These are phyloP conservation scores for Eudasyphora cyanicolor DNA, from an alignment of 2,888 invertebrate species.

Conservation along the genomic window DNA sequence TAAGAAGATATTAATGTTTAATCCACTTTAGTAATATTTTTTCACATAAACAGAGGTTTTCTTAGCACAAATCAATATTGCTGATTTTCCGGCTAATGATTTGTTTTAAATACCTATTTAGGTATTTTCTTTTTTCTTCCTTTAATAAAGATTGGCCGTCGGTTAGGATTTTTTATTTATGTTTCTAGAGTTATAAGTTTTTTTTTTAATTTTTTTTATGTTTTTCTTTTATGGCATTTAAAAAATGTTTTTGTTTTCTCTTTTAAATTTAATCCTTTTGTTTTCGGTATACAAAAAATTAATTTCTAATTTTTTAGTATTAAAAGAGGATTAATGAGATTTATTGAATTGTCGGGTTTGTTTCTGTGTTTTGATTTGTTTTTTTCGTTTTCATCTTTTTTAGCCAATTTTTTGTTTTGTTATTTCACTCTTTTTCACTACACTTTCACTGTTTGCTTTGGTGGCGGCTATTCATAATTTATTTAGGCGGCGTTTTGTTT, in stretches of 20 bases:
- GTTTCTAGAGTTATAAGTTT: too few relatives aligned
- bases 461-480: neutral
- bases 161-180: too few relatives aligned
- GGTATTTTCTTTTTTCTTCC: conserved; percentile 15
- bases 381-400: neutral
- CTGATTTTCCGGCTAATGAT: too few relatives aligned
- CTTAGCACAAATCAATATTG: too few relatives aligned
- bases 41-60: neutral
- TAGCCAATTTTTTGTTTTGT: neutral
- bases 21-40: conserved; percentile 60
- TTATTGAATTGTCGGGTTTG: conserved; percentile 2
- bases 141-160: too few relatives aligned
- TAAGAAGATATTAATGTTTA: conserved; percentile 54
- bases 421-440: conserved; percentile 33
- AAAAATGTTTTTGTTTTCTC: neutral
- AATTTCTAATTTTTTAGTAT: conserved; percentile 22
- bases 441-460: conserved; percentile 57
- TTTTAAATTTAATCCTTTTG: neutral
- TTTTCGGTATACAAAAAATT: neutral
- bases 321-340: conserved; percentile 32
- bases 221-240: too few relatives aligned
- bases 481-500: conserved; percentile 41
- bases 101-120: too few relatives aligned
- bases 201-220: neutral
- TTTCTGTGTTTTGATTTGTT: conserved; percentile 14